A percentile compares a stretch with the other conserved stretches of the same genome.
Conservation (phyloP, 2,113 vertebrate species). For the Microcebus tavaratra region DNA sequence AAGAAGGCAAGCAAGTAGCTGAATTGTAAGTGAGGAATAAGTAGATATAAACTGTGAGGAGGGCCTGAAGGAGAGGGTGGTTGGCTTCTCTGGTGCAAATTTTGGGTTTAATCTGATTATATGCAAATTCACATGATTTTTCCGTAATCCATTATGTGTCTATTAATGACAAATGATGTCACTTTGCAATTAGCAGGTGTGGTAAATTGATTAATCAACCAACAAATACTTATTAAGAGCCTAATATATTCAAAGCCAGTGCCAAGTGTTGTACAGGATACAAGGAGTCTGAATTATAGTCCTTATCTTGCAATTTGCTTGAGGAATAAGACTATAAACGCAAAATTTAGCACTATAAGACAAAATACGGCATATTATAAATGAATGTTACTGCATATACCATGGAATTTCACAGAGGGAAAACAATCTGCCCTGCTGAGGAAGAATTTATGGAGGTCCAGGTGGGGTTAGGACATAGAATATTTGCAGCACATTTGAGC, state of each 20-base stretch:
- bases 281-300: neutral
- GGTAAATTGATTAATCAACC: constrained; percentile 59
- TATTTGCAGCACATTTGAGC: neutral
- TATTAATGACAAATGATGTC: constrained; percentile 60
- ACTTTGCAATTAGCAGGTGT: constrained; percentile 63
- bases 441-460: neutral
- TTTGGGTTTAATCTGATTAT: constrained; percentile 58
- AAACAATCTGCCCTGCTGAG: neutral
- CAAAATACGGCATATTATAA: neutral
- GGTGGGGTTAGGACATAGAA: neutral
- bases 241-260: constrained; percentile 53
- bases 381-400: neutral
- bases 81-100: neutral
- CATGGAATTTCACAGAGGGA: neutral
- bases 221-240: constrained; percentile 65
- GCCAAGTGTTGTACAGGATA: neutral
- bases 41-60: constrained; percentile 5
- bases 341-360: neutral
- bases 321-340: neutral
- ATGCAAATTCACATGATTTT: constrained; percentile 46
- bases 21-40: constrained; percentile 69
- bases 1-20: constrained; percentile 56
- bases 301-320: constrained; percentile 21
- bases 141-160: constrained; percentile 43
- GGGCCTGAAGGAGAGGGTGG: neutral